These are phyloP conservation scores for Rhadinocentrus ornatus DNA, from an alignment of 2,797 vertebrate species.

Conservation along the genomic window DNA sequence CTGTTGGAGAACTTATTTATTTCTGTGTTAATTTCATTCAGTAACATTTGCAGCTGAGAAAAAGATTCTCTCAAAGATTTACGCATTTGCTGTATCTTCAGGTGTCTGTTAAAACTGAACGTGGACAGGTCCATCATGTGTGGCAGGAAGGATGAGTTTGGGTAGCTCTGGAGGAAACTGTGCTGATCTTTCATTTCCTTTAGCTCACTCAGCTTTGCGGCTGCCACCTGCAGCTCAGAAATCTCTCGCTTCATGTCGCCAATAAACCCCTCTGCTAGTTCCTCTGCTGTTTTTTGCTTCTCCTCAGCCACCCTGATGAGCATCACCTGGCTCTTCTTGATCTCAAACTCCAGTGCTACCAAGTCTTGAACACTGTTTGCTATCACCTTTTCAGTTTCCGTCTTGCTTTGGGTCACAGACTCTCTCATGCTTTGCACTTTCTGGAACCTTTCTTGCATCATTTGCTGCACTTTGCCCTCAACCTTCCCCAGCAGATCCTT, in stretches of 20 bases:
- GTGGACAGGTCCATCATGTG: constrained; percentile 33
- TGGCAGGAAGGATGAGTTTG: not conserved
- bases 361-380: constrained; percentile 16
- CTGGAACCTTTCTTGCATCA: constrained; percentile 53
- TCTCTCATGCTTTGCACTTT: constrained; percentile 27
- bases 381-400: constrained; percentile 23
- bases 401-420: constrained; percentile 2
- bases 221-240: constrained; percentile 1
- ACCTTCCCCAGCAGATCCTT: constrained; percentile 17
- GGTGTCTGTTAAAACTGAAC: constrained; percentile 1
- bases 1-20: not conserved
- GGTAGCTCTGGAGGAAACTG: constrained; percentile 41
- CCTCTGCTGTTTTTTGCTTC: constrained; percentile 53
- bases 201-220: constrained; percentile 32
- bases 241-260: constrained; percentile 49
- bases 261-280: constrained; percentile 20
- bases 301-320: constrained; percentile 27
- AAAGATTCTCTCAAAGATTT: constrained; percentile 13
- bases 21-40: constrained; percentile 39
- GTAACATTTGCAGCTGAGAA: constrained; percentile 20
- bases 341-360: constrained; percentile 24
- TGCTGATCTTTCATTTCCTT: constrained; percentile 42
- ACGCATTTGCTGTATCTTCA: constrained; percentile 4
- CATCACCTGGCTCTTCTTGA: constrained; percentile 40
- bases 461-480: constrained; percentile 25